Base-by-base conservation (phyloP, 2,888 invertebrate species). In the Resseliella maxima region DNA sequence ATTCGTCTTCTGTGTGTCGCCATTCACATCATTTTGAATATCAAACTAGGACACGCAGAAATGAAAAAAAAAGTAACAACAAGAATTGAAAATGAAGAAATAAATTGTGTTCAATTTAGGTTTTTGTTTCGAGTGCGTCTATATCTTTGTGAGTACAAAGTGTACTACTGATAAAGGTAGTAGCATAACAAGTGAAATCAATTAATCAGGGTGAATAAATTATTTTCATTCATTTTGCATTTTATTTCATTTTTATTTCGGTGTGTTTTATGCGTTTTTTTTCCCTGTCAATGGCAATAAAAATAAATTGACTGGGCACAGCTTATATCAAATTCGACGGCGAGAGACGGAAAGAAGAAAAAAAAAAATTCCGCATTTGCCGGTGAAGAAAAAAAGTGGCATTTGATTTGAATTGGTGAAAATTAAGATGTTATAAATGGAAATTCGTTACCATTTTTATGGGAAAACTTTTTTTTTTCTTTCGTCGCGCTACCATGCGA, bases 201-300 rank as follows among this genome's bases (percentile, higher is more conserved):
- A 86, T 86, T 86, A 86, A 86, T 85, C 85, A 86, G 86, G 86
- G 86, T 86, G 86, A 85, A 86, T 86, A 86, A 86, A 86, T 86
- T 86, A 86, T 86, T 36, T 45, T 24, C 41, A 24, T 86, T 59
- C 54, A 35, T 64, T 86, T 54, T 86, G 50, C 27, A 54, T 54
- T 86, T 86, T 41, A 85, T 85, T 85, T 46, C 31, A 45, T 83
- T 24, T 41, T 38, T 83, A n/a, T 18, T 45, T 46, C 46, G 15
- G 27, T 31, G 85, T 46, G 12, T 38, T 83, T 38, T 64, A 1
- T 64, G 5, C 38, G 10, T 38, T 83, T 83, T 38, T 6, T 38
- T 38, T 38, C 83, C 21, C 21, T n/a, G 83, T 83, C 83, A 38
- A 83, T 85, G 45, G 27, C 85, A 85, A 85, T 85, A 85, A 85